These are phyloP conservation scores for Nycteola revayana DNA, from an alignment of 2,888 invertebrate species.

Conservation along the genomic window DNA sequence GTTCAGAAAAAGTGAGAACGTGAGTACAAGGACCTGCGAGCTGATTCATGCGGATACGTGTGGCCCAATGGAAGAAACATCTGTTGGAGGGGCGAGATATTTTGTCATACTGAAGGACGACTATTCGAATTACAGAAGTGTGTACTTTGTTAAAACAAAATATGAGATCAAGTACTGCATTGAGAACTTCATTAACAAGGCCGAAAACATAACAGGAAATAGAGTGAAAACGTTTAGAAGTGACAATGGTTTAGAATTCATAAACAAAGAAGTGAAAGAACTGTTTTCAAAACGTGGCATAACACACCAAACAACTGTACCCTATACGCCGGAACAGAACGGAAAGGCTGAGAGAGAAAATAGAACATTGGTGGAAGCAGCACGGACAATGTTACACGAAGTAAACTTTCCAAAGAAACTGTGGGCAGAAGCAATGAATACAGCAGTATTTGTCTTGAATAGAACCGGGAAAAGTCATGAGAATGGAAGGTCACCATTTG, in stretches of 20 bases:
- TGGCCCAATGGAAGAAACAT: conserved; percentile 2
- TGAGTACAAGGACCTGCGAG: conserved; percentile 19
- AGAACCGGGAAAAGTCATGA: conserved; percentile 1
- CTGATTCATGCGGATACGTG: conserved; percentile 25
- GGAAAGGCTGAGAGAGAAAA: conserved; percentile 1
- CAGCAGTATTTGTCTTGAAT: conserved; percentile 2
- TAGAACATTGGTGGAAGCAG: conserved; percentile 2
- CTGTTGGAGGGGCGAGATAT: not conserved
- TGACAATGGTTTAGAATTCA: not conserved
- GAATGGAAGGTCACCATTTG: conserved; percentile 1
- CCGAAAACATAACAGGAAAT: not conserved
- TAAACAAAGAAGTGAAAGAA: not conserved
- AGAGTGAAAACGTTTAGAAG: not conserved
- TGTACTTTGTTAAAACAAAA: conserved; percentile 1
- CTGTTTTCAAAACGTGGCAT: not conserved
- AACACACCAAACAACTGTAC: not conserved
- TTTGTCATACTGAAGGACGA: conserved; percentile 1
- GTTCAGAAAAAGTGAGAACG: conserved; percentile 18
- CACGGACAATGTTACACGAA: not conserved
- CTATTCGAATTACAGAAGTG: not conserved
- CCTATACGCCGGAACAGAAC: conserved; percentile 4
- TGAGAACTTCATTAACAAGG: not conserved
- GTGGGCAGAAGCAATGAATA: conserved; percentile 1
- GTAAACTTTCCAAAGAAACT: not conserved
- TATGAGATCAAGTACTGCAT: not conserved